Base-by-base conservation (phyloP, 1,140 invertebrate species). In the Goniozus legneri region DNA sequence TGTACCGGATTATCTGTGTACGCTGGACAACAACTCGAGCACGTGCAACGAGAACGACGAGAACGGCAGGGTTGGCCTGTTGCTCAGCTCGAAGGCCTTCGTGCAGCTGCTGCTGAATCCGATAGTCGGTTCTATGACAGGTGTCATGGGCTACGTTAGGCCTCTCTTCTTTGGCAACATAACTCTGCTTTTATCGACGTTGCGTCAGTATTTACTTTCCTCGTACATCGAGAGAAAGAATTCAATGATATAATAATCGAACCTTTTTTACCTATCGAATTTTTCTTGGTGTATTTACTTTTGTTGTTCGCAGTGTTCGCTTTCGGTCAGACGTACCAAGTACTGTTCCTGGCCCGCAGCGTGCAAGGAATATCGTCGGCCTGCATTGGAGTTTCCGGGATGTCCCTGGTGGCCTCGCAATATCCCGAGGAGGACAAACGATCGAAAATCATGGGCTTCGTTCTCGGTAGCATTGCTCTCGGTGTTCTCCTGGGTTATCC, bases 281-380 rank as follows among this genome's bases (percentile, higher is more conserved):
- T n/a, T n/a, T n/a, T n/a, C n/a, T n/a, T n/a, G n/a, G n/a, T 27
- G 24, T 27, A 6, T 27, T 27, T 10, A 6, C 10, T 27, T 27
- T 27, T 27, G 4, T 27, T 10, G 4, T 27, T 60, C 75, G 15
- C 68, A 86, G 89, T 91, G 33, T 95, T 93, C 73, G 88, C 91
- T 10, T 84, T 90, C 58, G 90, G 88, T 2, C 79, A 86, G 62
- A 84, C 84, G 2, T 93, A 89, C 71, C 75, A 79, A 31, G 69
- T 85, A 1, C 66, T 95, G 18, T 82, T 94, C 44, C 54, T 92
- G 8, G 92, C 91, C 0, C 74, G 92, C 50, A 88, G 88, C 58
- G 71, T 95, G 21, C 92, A 95, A 75, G 92, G 92, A 1, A 72
- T 92, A 33, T 89, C 89, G 8, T 94, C 91, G 7, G 85, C 91